These are phyloP conservation scores for Drosophila anomelani DNA, from an alignment of 2,888 invertebrate species.

Conservation along the genomic window DNA sequence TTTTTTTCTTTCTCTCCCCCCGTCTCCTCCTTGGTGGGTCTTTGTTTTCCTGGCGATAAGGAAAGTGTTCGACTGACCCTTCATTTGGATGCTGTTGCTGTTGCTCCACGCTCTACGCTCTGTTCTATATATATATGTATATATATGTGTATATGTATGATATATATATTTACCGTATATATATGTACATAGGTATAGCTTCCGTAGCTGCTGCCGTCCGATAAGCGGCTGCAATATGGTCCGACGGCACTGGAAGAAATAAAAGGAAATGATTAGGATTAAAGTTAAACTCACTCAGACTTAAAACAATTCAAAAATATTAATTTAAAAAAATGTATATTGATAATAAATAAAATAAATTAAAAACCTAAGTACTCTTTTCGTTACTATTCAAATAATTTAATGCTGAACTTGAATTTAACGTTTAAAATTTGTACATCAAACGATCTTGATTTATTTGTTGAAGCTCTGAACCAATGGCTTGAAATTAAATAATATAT, in stretches of 20 bases:
- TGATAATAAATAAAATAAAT: no score
- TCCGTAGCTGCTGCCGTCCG: constrained; percentile 34
- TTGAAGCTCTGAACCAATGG: no score
- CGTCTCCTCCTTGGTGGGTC: not conserved
- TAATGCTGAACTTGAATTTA: no score
- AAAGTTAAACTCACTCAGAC: not conserved
- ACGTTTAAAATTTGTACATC: no score
- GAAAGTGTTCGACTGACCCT: constrained; percentile 33
- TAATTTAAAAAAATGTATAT: no score
- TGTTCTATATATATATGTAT: not conserved
- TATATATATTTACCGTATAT: not conserved
- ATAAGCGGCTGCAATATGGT: constrained; percentile 41
- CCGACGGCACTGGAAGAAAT: constrained; percentile 14
- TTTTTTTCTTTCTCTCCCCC: no score
- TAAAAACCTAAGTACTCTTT: no score
- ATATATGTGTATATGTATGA: not conserved
- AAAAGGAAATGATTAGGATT: no score
- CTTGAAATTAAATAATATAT: no score
- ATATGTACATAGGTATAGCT: constrained; percentile 9
- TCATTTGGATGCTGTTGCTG: constrained; percentile 23
- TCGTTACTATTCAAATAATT: no score
- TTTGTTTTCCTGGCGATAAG: constrained; percentile 28
- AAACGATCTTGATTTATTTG: no score
- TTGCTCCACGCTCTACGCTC: constrained; percentile 6
- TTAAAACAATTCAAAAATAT: no score